Evolutionary conservation across 2,113 vertebrate genomes (phyloP).

Genomic region (Colossoma macropomum): DNA sequence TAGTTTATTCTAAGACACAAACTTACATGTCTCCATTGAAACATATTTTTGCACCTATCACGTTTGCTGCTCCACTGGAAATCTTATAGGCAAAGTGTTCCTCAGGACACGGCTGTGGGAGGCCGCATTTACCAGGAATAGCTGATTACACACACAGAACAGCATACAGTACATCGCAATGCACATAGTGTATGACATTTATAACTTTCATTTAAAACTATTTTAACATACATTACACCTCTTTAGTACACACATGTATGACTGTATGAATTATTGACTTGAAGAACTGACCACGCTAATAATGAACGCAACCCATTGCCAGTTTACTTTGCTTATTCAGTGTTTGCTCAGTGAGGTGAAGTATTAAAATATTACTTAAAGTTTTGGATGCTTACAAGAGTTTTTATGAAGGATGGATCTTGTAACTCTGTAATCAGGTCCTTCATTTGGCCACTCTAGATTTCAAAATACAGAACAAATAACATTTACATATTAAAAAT

Average conservation of each 20-base stretch:
- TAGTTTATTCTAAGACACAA: background rate
- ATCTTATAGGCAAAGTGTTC: slow-evolving; percentile 89
- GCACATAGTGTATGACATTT: too few species aligned
- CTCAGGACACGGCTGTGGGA: slow-evolving; percentile 79
- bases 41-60: slow-evolving; percentile 87
- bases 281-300: too few species aligned
- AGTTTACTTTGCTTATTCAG: too few species aligned
- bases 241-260: too few species aligned
- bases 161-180: background rate
- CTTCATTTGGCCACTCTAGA: background rate
- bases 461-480: background rate
- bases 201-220: too few species aligned
- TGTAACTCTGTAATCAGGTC: background rate
- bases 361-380: background rate
- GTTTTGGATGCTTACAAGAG: background rate
- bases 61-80: slow-evolving; percentile 88
- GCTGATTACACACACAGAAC: slow-evolving; percentile 31
- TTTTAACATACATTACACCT: too few species aligned
- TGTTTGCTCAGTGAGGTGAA: background rate
- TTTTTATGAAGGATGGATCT: background rate
- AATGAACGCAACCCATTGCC: too few species aligned
- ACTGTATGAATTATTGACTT: too few species aligned
- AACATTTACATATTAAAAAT: background rate
- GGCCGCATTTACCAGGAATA: slow-evolving; percentile 81
- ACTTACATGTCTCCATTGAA: slow-evolving; percentile 86